Conservation (phyloP, 2,113 vertebrate species). For the Amia ocellicauda region DNA sequence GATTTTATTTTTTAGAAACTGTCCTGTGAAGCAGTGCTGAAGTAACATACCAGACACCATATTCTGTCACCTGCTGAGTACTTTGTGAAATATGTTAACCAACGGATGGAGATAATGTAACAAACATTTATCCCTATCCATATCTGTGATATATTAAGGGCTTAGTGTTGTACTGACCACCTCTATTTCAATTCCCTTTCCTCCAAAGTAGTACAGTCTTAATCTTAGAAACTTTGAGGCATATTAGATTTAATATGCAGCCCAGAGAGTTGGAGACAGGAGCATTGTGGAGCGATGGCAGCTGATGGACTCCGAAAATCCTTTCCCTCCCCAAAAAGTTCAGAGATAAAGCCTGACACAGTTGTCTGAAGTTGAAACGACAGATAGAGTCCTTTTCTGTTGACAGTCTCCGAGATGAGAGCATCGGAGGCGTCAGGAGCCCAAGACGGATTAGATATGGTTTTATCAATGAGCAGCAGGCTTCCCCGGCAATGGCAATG, state of each 20-base stretch:
- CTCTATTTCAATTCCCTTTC: not conserved
- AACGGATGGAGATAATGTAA: too few relatives aligned
- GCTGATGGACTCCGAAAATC: slow-evolving; percentile 29
- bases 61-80: too few relatives aligned
- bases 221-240: not conserved
- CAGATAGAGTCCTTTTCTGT: slow-evolving; percentile 59
- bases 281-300: slow-evolving; percentile 16
- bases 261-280: slow-evolving; percentile 6
- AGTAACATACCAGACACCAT: too few relatives aligned
- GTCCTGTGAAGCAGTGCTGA: too few relatives aligned
- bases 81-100: too few relatives aligned
- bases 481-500: slow-evolving; percentile 55
- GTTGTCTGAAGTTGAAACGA: slow-evolving; percentile 52
- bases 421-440: slow-evolving; percentile 56
- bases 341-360: slow-evolving; percentile 57
- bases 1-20: too few relatives aligned
- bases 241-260: not conserved
- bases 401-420: slow-evolving; percentile 62
- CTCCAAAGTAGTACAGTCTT: not conserved
- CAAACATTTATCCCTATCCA: too few relatives aligned
- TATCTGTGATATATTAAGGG: too few relatives aligned
- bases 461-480: slow-evolving; percentile 75
- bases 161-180: not conserved
- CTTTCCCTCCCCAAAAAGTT: slow-evolving; percentile 52
- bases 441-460: slow-evolving; percentile 67